Base-by-base conservation (phyloP, 1,140 invertebrate species). In the Heliconius hewitsoni region DNA sequence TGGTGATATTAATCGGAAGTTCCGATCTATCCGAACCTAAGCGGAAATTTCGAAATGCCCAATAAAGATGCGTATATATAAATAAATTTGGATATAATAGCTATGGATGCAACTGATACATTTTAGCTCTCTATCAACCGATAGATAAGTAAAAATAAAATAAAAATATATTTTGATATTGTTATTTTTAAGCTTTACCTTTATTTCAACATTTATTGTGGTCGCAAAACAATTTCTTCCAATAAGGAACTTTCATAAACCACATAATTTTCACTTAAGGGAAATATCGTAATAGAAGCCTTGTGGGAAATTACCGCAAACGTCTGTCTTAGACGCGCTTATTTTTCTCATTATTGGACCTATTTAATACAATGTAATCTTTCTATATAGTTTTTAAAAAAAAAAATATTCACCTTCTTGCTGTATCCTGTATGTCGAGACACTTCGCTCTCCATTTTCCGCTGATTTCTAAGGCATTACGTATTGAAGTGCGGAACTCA, bases 221-320 rank as follows among this genome's bases (percentile, higher is more conserved):
- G 60, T 30, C 16, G 3, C 9, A 60, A 23, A 23, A 60, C 55
- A 60, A 11, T 23, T 60, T 60, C 55, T 60, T 23, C 19, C n/a
- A 37, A 37, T 37, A 37, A 37, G 73, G 37, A 8, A 66, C 74
- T 76, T 76, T 76, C 74, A 70, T 23, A 73, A 78, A 78, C 77
- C 77, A 30, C 77, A 78, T 37, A 5, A 37, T 37, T 78, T 73
- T 60, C 72, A 74, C 72, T 52, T 34, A 73, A 73, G 42, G 60
- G 39, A 23, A 74, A 78, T 50, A 78, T 74, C 72, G 72, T 42
- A 78, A 78, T 55, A 50, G 72, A 30, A 78, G 37, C 6, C 39
- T 71, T 70, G 57, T 42, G 74, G 74, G 60, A 46, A 76, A 66
- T 76, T 34, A 76, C 74, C 74, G 42, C 60, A 76, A 76, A 70